phyloP scores from a whole-genome alignment of 2,888 invertebrate genomes.

The Cephus pulcher region DNA sequence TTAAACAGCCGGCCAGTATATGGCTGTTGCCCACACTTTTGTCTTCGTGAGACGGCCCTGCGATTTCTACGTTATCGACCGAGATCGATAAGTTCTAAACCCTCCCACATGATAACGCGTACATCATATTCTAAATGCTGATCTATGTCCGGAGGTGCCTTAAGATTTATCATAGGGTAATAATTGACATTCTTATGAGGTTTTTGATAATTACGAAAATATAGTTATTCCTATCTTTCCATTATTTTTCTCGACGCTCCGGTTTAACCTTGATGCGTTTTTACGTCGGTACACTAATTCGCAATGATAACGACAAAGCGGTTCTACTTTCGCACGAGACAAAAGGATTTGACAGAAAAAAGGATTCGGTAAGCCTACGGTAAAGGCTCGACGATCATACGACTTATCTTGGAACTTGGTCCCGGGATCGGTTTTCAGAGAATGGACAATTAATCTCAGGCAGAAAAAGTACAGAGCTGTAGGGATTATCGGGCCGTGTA shows the following conservation, averaged over 20 bases:
- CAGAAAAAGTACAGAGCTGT: not conserved
- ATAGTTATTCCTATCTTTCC: not conserved
- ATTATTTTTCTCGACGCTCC: not conserved
- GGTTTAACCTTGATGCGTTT: not conserved
- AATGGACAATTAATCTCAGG: not conserved
- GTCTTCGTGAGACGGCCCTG: no score
- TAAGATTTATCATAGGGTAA: not conserved
- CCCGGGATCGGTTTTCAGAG: not conserved
- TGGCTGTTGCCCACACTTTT: no score
- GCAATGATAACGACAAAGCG: not conserved
- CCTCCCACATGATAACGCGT: no score
- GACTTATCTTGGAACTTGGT: not conserved
- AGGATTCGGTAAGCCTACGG: not conserved
- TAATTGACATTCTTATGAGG: not conserved
- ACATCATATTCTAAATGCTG: no score
- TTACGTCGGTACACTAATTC: not conserved
- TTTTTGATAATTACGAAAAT: not conserved
- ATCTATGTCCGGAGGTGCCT: not conserved
- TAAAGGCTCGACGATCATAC: not conserved
- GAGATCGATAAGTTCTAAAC: no score
- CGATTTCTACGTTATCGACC: no score
- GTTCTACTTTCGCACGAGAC: not conserved
- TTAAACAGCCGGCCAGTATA: no score
- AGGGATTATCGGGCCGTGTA: not conserved
- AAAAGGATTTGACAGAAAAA: not conserved